These are phyloP conservation scores for Prenolepis imparis DNA, from an alignment of 2,888 invertebrate genomes.

Conservation along the genomic window DNA sequence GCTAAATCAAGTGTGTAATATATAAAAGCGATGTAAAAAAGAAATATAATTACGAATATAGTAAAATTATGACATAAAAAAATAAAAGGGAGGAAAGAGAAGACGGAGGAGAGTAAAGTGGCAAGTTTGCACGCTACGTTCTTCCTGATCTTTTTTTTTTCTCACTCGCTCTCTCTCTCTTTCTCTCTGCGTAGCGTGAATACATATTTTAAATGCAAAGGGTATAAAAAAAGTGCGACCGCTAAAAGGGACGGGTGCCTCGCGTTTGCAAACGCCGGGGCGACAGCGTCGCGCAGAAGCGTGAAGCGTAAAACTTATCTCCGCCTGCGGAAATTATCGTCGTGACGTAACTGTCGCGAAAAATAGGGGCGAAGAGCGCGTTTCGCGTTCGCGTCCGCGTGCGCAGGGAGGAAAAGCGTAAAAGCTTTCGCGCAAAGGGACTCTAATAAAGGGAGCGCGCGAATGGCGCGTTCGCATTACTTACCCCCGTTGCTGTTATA, in stretches of 20 bases:
- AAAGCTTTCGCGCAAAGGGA: constrained; percentile 65
- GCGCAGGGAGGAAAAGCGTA: no score
- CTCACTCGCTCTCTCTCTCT: no score
- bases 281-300: constrained; percentile 28
- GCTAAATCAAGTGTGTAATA: not conserved
- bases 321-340: constrained; percentile 50
- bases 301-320: constrained; percentile 53
- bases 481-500: constrained; percentile 32
- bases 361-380: constrained; percentile 10
- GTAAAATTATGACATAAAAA: not conserved
- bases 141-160: no score
- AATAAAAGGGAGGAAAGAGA: not conserved
- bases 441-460: constrained; percentile 64
- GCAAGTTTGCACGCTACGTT: constrained; percentile 24
- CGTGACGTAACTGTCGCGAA: constrained; percentile 39
- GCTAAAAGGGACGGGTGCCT: constrained; percentile 30
- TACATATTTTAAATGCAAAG: constrained; percentile 30
- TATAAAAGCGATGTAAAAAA: not conserved
- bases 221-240: constrained; percentile 38
- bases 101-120: not conserved
- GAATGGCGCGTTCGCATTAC: constrained; percentile 12
- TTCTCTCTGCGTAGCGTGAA: not conserved
- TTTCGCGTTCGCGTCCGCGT: not conserved
- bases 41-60: constrained; percentile 13
- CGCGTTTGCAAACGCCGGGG: constrained; percentile 24